A percentile compares a stretch with the other conserved stretches of the same genome.
Evolutionary conservation across 2,797 vertebrate species (phyloP).

Genomic region (Rhabdomys pumilio): DNA sequence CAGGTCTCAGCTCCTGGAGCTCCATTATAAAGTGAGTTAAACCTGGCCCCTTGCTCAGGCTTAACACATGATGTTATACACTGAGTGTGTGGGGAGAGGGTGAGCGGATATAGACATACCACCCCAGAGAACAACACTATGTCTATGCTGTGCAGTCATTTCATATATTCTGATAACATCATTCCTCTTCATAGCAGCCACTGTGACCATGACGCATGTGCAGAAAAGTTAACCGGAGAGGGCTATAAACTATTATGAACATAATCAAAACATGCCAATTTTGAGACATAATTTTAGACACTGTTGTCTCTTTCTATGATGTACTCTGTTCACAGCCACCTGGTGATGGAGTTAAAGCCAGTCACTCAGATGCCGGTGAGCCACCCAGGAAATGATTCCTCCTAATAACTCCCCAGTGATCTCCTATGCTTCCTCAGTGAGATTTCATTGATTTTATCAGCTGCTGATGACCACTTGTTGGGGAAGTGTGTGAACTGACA

Average conservation of each 20-base stretch:
- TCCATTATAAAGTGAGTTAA: fast-evolving
- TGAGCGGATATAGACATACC: conserved; percentile 11
- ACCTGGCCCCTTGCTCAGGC: neutral
- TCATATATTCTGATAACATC: neutral
- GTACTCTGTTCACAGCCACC: conserved; percentile 2
- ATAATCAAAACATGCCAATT: conserved; percentile 36
- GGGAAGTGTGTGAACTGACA: neutral
- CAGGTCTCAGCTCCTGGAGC: neutral
- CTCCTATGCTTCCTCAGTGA: neutral
- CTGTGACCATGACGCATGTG: neutral
- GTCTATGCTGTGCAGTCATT: neutral
- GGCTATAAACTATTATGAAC: neutral
- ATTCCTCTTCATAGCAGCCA: neutral
- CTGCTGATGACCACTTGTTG: neutral
- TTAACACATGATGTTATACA: conserved; percentile 1
- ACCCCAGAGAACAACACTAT: neutral
- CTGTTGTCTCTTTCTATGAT: neutral
- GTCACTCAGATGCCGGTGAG: conserved; percentile 7
- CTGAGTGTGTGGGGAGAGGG: neutral
- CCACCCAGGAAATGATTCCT: neutral
- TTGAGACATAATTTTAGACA: neutral
- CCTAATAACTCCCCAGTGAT: neutral
- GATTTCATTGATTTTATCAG: conserved; percentile 4
- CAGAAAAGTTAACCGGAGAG: conserved; percentile 2
- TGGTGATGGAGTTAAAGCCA: conserved; percentile 20